Evolutionary conservation across 2,888 invertebrate genomes (phyloP), one percentile per base, ranked within the genome.

Genomic region (Campoplex nolae): DNA sequence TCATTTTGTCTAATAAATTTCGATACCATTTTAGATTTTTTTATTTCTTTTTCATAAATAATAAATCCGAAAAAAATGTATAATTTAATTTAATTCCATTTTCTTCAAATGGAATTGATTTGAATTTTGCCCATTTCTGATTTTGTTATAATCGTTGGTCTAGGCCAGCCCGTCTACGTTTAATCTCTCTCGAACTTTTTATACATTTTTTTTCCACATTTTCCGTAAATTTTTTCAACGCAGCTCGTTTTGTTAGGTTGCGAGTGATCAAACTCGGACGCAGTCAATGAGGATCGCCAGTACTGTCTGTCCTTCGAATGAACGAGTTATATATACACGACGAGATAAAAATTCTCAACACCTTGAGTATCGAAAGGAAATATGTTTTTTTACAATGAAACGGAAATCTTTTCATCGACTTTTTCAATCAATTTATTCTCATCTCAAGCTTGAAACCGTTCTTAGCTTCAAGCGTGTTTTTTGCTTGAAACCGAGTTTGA

Each of bases 151-250:
- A 16, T 79, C 80, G 80, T 76, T 85, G 83, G 68, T 85, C 85
- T 86, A 88, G 87, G 87, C 89, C 89, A 86, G 88, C 70, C 70
- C 73, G 73, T 79, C 68, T 70, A 79, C 71, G 51, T 83, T 67
- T 67, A 38, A 74, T 48, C 45, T 81, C 58, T 74, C 73, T 73
- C 54, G 48, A 77, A 32, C 67, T 75, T 54, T 68, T 16, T 71
- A 71, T 28, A 81, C 81, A 75, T 67, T 42, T 54, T 32, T 73
- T n/a, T 58, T 67, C 23, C 70, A 79, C 79, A 54, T 56, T 84
- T 85, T 35, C 75, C 28, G 3, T 48, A 73, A 76, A 68, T 65
- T 56, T 42, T 38, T 83, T 62, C 62, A 51, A 62, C 77, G 42
- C 48, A 32, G 51, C 18, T 23, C 79, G 18, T 45, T 73, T 74